phyloP scores from a whole-genome alignment of 2,113 vertebrate genomes.

The Addax nasomaculatus region DNA sequence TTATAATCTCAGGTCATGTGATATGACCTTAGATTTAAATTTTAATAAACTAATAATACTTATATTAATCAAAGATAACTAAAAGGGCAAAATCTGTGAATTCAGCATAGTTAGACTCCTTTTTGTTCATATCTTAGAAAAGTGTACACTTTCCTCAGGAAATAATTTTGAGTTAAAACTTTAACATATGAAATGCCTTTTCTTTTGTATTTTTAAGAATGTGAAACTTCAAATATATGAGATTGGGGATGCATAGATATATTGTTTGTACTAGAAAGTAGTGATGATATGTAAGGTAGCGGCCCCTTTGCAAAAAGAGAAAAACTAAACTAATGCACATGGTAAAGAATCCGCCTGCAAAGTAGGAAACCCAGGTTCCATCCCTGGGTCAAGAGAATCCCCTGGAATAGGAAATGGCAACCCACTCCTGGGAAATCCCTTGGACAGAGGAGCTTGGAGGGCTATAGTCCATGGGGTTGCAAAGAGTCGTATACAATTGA shows the following conservation, averaged over 20 bases:
- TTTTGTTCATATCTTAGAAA: not conserved
- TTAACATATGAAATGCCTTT: not conserved
- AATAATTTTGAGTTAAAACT: not conserved
- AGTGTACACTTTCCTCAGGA: not conserved
- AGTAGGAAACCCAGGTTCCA: not conserved
- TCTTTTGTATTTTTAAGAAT: not conserved
- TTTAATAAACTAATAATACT: not conserved
- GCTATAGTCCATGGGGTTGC: not conserved
- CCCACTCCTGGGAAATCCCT: not conserved
- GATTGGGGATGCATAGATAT: not conserved
- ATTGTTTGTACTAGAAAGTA: not conserved
- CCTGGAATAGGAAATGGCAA: not conserved
- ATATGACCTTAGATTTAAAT: not conserved
- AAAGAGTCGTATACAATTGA: not conserved
- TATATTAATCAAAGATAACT: not conserved
- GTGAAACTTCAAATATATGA: not conserved
- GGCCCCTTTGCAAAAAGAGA: not conserved
- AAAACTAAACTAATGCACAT: not conserved
- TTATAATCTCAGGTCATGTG: not conserved
- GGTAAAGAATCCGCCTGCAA: not conserved
- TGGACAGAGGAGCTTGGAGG: not conserved
- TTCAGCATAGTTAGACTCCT: not conserved
- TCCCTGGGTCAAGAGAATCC: not conserved
- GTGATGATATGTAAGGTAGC: not conserved
- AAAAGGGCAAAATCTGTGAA: not conserved